Base-by-base conservation (phyloP, 2,797 vertebrate genomes). In the Megaceryle alcyon region DNA sequence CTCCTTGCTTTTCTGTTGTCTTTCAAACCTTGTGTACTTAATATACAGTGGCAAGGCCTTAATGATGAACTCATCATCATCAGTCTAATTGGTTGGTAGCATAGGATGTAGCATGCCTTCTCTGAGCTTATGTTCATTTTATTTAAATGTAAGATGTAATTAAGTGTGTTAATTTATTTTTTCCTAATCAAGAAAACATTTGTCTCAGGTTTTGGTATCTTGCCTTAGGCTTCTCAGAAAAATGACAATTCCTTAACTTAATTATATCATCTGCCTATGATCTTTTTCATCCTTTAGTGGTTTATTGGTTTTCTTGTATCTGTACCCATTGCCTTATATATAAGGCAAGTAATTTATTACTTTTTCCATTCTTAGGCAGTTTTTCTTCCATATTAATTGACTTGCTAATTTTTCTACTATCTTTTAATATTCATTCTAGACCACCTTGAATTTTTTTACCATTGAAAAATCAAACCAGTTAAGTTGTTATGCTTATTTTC, bases 101-200 rank as follows among this genome's bases (percentile, higher is more conserved):
- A 1, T 46, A 60, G 37, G 43, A 46, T 41, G 16, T 80, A 56
- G 70, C 35, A 84, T 75, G 39, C 31, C 19, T 91, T 37, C n/a
- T 86, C 86, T 89, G 72, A 82, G 76, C 29, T 79, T 70, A 35
- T 39, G 19, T 68, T 91, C 92, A 46, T 86, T 92, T 94, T 88
- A 77, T 80, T 93, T 88, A 83, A 86, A 86, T 71, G 16, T 63
- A 84, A 83, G 54, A 69, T 88, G n/a, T 65, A 88, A 84, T 95
- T 94, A 71, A 73, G 44, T 75, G 41, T 51, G n/a, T 75, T 94
- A 39, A 84, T 90, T 61, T 81, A 39, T 68, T 93, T 97, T 94
- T 83, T 91, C 70, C 85, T 83, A 73, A 90, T 81, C 25, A 76
- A 37, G 54, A 75, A 90, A 79, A 69, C 46, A 18, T 88, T 93